Conservation (phyloP, 2,113 vertebrate genomes). For the Candoia aspera region DNA sequence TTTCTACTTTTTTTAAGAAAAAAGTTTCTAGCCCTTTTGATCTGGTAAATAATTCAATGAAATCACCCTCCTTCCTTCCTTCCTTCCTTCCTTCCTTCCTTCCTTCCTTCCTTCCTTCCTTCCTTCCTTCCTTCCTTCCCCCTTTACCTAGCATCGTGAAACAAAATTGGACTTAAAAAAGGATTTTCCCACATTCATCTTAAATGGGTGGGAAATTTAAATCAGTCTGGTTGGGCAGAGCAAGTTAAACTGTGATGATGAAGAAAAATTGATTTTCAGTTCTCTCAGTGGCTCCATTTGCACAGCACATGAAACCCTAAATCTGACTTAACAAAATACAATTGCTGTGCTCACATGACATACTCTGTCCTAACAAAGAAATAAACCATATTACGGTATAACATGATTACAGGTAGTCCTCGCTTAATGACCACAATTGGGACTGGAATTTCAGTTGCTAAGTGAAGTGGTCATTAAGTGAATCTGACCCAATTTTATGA, state of each 20-base stretch:
- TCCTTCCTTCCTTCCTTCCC: slow-evolving; percentile 32
- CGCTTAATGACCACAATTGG: too few species aligned
- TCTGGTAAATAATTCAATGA: slow-evolving; percentile 64
- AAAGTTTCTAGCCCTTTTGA: slow-evolving; percentile 69
- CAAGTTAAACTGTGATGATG: not conserved
- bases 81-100: too few species aligned
- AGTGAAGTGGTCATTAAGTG: too few species aligned
- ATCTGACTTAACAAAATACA: not conserved
- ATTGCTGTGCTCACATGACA: not conserved
- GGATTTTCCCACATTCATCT: slow-evolving; percentile 60
- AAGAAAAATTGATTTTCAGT: not conserved
- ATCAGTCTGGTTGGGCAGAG: not conserved
- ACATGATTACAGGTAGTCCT: not conserved
- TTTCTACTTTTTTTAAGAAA: slow-evolving; percentile 9
- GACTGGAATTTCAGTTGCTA: too few species aligned
- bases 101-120: too few species aligned
- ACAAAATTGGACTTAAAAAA: slow-evolving; percentile 55
- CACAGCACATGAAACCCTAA: not conserved
- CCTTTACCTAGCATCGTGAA: slow-evolving; percentile 61
- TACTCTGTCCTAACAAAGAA: not conserved
- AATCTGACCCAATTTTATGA: too few species aligned
- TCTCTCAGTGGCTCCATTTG: not conserved
- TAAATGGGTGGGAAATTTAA: slow-evolving; percentile 43
- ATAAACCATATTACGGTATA: not conserved
- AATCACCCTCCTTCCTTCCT: slow-evolving; percentile 37